phyloP scores from a whole-genome alignment of 2,888 invertebrate species.

The Agrotis puta region DNA sequence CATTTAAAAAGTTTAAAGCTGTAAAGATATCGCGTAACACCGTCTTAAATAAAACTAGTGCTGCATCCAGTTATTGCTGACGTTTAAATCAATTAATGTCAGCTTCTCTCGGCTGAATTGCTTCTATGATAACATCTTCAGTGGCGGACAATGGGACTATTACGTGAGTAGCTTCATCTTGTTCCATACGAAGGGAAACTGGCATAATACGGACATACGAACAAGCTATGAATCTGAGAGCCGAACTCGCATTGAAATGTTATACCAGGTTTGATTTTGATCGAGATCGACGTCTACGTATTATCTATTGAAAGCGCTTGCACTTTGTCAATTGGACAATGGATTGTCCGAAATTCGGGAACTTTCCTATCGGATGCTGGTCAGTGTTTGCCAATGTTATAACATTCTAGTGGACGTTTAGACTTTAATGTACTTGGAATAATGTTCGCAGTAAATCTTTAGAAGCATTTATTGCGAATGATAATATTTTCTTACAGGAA shows the following conservation, averaged over 20 bases:
- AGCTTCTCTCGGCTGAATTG: slow-evolving; percentile 73
- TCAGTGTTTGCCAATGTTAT: slow-evolving; percentile 35
- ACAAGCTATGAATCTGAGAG: slow-evolving; percentile 75
- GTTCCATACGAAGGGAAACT: slow-evolving; percentile 73
- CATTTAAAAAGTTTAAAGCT: slow-evolving; percentile 70
- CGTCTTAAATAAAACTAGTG: slow-evolving; percentile 47
- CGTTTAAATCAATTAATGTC: slow-evolving; percentile 77
- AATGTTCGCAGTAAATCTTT: background rate
- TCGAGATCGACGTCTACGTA: slow-evolving; percentile 72
- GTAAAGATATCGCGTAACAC: slow-evolving; percentile 58
- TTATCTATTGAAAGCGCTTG: slow-evolving; percentile 73
- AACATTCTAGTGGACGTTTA: slow-evolving; percentile 27
- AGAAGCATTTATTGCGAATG: slow-evolving; percentile 20
- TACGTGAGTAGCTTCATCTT: slow-evolving; percentile 81
- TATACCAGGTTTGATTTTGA: slow-evolving; percentile 79
- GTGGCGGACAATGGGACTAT: slow-evolving; percentile 81
- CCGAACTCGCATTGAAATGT: slow-evolving; percentile 80
- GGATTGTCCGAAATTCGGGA: slow-evolving; percentile 60
- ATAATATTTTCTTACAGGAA: slow-evolving; percentile 13
- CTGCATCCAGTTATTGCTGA: slow-evolving; percentile 51
- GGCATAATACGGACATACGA: slow-evolving; percentile 77
- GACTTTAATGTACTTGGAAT: slow-evolving; percentile 10
- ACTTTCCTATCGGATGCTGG: slow-evolving; percentile 51
- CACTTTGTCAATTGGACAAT: slow-evolving; percentile 73
- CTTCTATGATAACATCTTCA: slow-evolving; percentile 81